A percentile compares a stretch with the other conserved stretches of the same genome.
phyloP scores from a whole-genome alignment of 2,797 vertebrate genomes.

The Intellagama lesueurii region DNA sequence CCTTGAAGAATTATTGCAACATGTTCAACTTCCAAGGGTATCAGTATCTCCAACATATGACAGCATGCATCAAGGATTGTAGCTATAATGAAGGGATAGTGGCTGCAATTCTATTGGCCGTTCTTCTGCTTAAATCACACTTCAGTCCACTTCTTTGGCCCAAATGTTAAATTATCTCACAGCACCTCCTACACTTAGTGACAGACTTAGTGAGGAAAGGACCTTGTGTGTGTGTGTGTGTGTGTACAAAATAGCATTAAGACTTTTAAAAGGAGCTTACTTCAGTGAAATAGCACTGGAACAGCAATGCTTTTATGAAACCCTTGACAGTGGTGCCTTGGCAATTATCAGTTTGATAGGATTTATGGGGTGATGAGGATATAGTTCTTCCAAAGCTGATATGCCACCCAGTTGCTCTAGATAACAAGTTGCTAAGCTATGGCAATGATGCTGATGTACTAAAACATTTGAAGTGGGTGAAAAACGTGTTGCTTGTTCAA shows the following conservation, averaged over 20 bases:
- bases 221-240: too few species aligned
- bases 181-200: neutral
- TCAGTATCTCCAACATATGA: neutral
- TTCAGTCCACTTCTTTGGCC: neutral
- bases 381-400: neutral
- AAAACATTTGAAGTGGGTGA: neutral
- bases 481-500: neutral
- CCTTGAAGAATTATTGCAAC: neutral
- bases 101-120: neutral
- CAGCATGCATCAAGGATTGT: neutral
- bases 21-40: neutral
- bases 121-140: neutral
- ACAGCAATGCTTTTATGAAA: neutral
- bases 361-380: neutral
- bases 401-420: neutral
- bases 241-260: neutral
- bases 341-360: neutral
- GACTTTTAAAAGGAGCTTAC: neutral
- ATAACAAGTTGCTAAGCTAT: neutral
- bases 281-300: neutral
- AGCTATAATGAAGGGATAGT: neutral
- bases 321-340: neutral
- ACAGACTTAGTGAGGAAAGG: too few species aligned
- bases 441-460: neutral
- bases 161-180: constrained; percentile 1